Conservation (phyloP, 2,113 vertebrate genomes). For the Notechis scutatus region DNA sequence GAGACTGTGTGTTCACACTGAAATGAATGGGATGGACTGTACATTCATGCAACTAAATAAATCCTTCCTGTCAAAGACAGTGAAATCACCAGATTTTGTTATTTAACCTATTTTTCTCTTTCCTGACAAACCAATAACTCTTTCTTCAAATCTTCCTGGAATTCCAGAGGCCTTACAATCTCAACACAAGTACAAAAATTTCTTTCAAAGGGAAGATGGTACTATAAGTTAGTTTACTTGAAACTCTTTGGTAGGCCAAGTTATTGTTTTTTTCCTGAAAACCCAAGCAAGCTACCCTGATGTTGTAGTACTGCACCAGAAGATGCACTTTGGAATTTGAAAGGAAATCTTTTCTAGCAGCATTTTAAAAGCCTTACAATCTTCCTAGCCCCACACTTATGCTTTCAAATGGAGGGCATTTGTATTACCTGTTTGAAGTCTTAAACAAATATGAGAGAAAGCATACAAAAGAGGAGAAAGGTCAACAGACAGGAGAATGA, state of each 20-base stretch:
- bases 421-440: constrained; percentile 36
- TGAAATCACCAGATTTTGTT: constrained; percentile 10
- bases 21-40: neutral
- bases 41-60: neutral
- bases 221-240: constrained; percentile 52
- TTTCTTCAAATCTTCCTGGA: neutral
- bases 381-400: constrained; percentile 13
- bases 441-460: constrained; percentile 25
- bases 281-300: constrained; percentile 34
- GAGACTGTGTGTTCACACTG: neutral
- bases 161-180: constrained; percentile 21
- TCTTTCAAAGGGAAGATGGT: constrained; percentile 34
- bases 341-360: constrained; percentile 20
- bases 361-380: neutral
- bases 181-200: neutral
- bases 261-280: constrained; percentile 53
- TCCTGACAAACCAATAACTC: neutral
- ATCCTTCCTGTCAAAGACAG: constrained; percentile 6
- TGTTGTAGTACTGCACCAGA: constrained; percentile 45
- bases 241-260: constrained; percentile 60
- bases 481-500: constrained; percentile 41
- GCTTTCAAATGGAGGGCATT: constrained; percentile 30
- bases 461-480: constrained; percentile 43
- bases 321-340: constrained; percentile 40
- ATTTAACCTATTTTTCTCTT: neutral